A percentile compares a stretch with the other conserved stretches of the same genome.
These are phyloP conservation scores for Adelosebastes latens DNA, from an alignment of 2,797 vertebrate species.

Conservation along the genomic window DNA sequence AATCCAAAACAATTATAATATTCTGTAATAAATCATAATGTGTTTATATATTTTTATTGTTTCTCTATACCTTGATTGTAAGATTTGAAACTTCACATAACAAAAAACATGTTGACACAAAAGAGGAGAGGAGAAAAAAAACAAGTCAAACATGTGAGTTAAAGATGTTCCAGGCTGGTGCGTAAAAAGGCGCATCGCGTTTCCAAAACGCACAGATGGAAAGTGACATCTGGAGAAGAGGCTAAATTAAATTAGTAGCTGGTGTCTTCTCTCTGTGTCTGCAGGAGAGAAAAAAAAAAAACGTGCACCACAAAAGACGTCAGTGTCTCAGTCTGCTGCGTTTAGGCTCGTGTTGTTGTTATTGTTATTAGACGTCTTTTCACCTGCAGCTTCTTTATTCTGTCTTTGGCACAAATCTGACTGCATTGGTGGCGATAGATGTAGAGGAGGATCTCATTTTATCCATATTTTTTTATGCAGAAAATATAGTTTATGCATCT, in stretches of 20 bases:
- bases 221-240: slow-evolving; percentile 93
- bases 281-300: not conserved
- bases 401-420: not conserved
- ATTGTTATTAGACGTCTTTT: not conserved
- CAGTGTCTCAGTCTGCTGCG: not conserved
- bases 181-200: slow-evolving; percentile 71
- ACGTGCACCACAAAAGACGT: slow-evolving; percentile 42
- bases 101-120: not conserved
- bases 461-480: not conserved
- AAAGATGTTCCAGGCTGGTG: slow-evolving; percentile 47
- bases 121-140: not conserved
- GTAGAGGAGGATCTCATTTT: not conserved
- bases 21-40: not conserved
- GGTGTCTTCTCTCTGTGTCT: slow-evolving; percentile 79
- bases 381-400: not conserved
- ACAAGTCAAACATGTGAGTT: not conserved
- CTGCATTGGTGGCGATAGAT: not conserved
- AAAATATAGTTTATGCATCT: not conserved
- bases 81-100: not conserved
- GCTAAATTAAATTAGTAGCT: slow-evolving; percentile 88
- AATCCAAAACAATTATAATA: not conserved
- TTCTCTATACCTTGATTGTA: not conserved
- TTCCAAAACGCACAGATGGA: slow-evolving; percentile 92
- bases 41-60: not conserved
- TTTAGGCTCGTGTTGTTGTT: slow-evolving; percentile 5